phyloP scores from a whole-genome alignment of 2,797 vertebrate genomes.

The Cirrhinus mrigala region DNA sequence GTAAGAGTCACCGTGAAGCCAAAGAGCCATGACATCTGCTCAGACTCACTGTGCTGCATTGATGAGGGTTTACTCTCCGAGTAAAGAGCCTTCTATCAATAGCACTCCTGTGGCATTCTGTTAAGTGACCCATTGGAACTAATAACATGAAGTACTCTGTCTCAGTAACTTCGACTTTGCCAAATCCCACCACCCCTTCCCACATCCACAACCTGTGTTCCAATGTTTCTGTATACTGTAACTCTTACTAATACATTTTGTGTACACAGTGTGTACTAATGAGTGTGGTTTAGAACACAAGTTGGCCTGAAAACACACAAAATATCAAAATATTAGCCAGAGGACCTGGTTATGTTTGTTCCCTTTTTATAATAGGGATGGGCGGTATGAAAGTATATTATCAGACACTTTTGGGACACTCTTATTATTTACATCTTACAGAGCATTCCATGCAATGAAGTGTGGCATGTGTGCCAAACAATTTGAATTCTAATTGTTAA shows the following conservation, averaged over 20 bases:
- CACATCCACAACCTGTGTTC: conserved; percentile 68
- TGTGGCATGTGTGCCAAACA: neutral
- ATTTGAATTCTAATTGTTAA: neutral
- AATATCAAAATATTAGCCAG: neutral
- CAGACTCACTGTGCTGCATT: conserved; percentile 65
- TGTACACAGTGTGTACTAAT: conserved; percentile 57
- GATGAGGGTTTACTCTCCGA: conserved; percentile 60
- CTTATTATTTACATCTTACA: neutral
- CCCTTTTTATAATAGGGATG: neutral
- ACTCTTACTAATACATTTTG: conserved; percentile 58
- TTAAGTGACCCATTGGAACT: conserved; percentile 70
- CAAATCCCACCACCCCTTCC: conserved; percentile 69
- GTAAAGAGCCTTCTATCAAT: conserved; percentile 64
- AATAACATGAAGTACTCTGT: conserved; percentile 71
- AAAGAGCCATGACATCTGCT: conserved; percentile 61
- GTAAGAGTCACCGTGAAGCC: conserved; percentile 48
- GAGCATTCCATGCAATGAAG: neutral
- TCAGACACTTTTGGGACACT: neutral
- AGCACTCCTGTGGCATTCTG: conserved; percentile 64
- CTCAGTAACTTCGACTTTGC: conserved; percentile 70
- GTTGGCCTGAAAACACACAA: conserved; percentile 39
- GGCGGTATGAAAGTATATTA: neutral
- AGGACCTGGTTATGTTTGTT: conserved; percentile 35
- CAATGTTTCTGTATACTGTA: conserved; percentile 68
- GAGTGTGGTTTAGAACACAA: conserved; percentile 38